Evolutionary conservation across 2,888 invertebrate genomes (phyloP).

Genomic region (Heterodera filipjevi): DNA sequence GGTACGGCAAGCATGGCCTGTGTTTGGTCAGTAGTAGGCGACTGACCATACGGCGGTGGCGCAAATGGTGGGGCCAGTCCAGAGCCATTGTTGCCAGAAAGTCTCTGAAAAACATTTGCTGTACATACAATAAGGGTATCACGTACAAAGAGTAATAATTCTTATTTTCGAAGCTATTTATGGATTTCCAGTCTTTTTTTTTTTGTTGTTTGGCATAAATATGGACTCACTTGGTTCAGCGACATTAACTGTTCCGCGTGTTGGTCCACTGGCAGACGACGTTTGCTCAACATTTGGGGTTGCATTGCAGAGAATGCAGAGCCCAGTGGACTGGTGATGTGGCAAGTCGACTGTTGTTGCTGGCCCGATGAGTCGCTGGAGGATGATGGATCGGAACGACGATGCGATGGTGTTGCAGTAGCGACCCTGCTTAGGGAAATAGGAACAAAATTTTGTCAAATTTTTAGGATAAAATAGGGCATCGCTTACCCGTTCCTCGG

Average conservation of each 20-base stretch:
- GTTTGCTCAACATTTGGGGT: constrained; percentile 21
- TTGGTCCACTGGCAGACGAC: constrained; percentile 10
- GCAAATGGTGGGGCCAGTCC: not conserved
- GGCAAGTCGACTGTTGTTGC: not conserved
- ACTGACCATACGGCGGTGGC: not conserved
- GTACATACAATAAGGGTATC: too few species aligned
- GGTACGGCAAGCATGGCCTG: not conserved
- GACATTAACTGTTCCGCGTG: constrained; percentile 19
- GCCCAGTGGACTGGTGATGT: constrained; percentile 24
- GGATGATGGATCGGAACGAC: not conserved
- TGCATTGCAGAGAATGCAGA: constrained; percentile 27
- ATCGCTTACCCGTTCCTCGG: not conserved
- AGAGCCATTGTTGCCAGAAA: constrained; percentile 6
- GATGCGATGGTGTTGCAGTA: constrained; percentile 1
- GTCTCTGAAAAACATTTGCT: too few species aligned
- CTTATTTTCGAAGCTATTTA: too few species aligned
- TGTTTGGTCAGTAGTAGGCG: constrained; percentile 6
- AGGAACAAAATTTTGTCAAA: not conserved
- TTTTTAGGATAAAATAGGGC: not conserved
- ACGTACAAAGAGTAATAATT: too few species aligned
- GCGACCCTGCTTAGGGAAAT: not conserved
- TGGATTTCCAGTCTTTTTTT: too few species aligned
- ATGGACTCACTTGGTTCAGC: not conserved
- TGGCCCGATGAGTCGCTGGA: not conserved
- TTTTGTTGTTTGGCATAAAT: too few species aligned